Evolutionary conservation across 2,888 invertebrate species (phyloP).

Genomic region (Dryocosmus kuriphilus): DNA sequence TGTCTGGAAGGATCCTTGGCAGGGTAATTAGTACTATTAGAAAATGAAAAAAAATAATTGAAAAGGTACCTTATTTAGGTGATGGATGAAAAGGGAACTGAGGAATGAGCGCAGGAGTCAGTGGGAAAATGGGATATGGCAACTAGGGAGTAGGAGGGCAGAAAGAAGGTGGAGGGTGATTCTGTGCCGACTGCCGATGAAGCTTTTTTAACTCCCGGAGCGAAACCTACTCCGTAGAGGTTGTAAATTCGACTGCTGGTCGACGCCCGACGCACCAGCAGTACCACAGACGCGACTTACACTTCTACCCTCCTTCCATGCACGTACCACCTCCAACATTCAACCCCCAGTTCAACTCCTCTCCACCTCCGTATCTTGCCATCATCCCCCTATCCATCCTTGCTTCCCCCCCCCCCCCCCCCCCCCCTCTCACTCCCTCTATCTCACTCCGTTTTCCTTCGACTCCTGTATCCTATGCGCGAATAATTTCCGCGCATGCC

Average conservation of each 20-base stretch:
- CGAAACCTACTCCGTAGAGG: constrained; percentile 65
- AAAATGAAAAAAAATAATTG: not conserved
- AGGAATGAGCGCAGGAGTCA: not conserved
- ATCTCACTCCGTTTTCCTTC: constrained; percentile 29
- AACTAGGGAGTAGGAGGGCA: not conserved
- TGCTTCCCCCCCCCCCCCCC: not conserved
- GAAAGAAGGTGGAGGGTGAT: constrained; percentile 5
- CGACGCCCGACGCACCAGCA: constrained; percentile 72
- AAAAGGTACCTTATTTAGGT: not conserved
- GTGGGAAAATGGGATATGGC: not conserved
- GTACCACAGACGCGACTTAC: constrained; percentile 57
- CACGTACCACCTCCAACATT: constrained; percentile 9
- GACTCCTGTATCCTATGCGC: constrained; percentile 29
- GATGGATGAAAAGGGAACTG: not conserved
- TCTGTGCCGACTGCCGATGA: constrained; percentile 5
- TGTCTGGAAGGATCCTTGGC: not conserved
- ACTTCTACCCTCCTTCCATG: constrained; percentile 38
- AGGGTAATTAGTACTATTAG: not conserved
- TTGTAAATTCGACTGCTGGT: constrained; percentile 73
- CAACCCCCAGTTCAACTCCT: constrained; percentile 35
- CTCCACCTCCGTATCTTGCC: constrained; percentile 28
- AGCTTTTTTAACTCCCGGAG: constrained; percentile 44
- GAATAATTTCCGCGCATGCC: constrained; percentile 23
- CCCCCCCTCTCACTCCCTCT: constrained; percentile 29
- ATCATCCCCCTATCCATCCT: constrained; percentile 21